A percentile compares a stretch with the other conserved stretches of the same genome.
Conservation (phyloP, 2,113 vertebrate genomes). For the Romanogobio albipinnatus region DNA sequence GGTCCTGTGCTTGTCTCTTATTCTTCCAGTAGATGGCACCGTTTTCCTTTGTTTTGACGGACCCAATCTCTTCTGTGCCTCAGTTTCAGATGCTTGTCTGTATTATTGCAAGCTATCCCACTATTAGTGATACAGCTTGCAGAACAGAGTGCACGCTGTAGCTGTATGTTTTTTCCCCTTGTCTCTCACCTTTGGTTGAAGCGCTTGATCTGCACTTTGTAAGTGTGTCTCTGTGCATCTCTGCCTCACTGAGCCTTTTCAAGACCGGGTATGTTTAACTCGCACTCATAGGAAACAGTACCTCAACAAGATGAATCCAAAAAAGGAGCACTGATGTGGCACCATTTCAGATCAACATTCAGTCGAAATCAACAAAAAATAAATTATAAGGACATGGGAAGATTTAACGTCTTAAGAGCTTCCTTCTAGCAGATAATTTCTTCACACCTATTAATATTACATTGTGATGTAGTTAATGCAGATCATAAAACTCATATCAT, state of each 20-base stretch:
- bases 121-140: background rate
- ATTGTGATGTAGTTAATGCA: background rate
- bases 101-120: background rate
- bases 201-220: background rate
- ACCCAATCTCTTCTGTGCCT: background rate
- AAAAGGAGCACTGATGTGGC: background rate
- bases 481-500: background rate
- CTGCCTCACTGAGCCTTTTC: background rate
- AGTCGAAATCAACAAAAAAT: background rate
- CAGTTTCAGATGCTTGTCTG: background rate
- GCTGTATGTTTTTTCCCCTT: background rate
- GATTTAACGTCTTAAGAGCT: background rate
- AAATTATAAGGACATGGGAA: background rate
- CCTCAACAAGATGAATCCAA: background rate
- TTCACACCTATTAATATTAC: background rate
- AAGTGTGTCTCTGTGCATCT: background rate
- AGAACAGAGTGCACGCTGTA: background rate
- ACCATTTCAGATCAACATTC: background rate
- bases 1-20: background rate
- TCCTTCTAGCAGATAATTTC: background rate
- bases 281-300: background rate
- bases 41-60: background rate
- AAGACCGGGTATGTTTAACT: background rate
- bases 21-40: background rate
- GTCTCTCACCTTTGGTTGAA: background rate